Conservation (phyloP, 2,797 vertebrate genomes). For the Argya squamiceps region DNA sequence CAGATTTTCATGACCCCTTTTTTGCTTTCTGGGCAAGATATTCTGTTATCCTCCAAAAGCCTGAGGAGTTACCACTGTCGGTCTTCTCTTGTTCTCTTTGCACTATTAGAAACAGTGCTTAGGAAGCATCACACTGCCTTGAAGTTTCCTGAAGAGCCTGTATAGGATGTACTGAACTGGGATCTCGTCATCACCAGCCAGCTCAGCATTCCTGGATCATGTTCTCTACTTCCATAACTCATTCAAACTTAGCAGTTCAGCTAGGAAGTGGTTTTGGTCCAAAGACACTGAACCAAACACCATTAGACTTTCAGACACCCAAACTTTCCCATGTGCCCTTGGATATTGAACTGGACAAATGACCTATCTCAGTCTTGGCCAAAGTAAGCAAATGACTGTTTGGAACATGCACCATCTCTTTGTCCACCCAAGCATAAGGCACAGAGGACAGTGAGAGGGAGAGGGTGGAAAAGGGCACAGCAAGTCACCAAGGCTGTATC, state of each 20-base stretch:
- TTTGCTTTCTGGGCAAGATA: background rate
- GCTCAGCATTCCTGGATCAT: background rate
- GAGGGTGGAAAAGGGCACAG: background rate
- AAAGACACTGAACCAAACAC: background rate
- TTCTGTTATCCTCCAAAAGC: background rate
- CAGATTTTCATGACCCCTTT: background rate
- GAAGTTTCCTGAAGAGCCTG: background rate
- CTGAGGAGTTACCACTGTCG: background rate
- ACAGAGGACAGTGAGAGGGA: background rate
- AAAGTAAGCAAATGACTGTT: fast-evolving
- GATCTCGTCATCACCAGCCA: background rate
- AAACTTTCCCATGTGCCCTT: background rate
- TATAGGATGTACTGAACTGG: background rate
- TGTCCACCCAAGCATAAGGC: background rate
- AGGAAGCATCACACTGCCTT: background rate
- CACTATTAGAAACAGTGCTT: background rate
- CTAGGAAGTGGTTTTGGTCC: background rate
- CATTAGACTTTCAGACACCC: background rate
- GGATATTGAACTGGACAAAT: background rate
- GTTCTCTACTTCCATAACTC: background rate
- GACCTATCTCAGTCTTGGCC: background rate
- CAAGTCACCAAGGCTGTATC: background rate
- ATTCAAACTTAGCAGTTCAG: background rate
- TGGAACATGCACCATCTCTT: background rate
- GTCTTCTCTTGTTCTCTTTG: background rate